Evolutionary conservation across 2,113 vertebrate genomes (phyloP), one percentile per base, ranked within the genome.

Genomic region (Pithys albifrons): DNA sequence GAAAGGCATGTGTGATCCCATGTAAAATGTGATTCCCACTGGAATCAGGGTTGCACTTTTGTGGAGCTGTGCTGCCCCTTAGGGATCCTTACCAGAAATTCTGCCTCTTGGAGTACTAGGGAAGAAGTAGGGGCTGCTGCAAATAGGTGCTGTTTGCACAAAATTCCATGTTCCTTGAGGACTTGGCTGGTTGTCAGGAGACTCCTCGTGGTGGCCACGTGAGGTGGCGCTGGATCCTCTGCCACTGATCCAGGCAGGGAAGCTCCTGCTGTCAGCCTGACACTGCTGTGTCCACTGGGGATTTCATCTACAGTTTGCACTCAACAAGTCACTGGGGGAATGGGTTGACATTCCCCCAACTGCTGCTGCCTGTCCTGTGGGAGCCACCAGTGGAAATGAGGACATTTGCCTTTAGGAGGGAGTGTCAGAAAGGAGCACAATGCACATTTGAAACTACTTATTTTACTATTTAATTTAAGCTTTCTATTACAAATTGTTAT

Each of bases 41-140:
- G 62, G 46, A 52, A 52, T 37, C 23, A 43, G 28, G 58, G n/a
- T 35, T 77, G 55, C 31, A 51, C 37, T 93, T 96, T 7, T 1
- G 6, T 64, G 72, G 76, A 91, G 48, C 83, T 88, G 86, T 86
- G 84, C 85, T 96, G 91, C 76, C 72, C 85, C 86, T 93, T 91
- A 89, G 69, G 96, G 92, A 93, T 77, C 55, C 48, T 54, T 19
- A 35, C 16, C 25, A 69, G 92, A 77, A 94, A 80, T 91, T 92
- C 72, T 81, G 3, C 27, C 57, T 76, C 41, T 24, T 55, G 52
- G 46, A 71, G 39, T 10, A 39, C 33, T 24, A 31, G 35, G 4
- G 20, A 19, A 39, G 48, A 69, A 41, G 49, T 23, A 66, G 61
- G 33, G 22, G 19, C 33, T 65, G 41, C 29, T 9, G 22, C 25